Base-by-base conservation (phyloP, 2,113 vertebrate genomes). In the Neolamprologus sp. region DNA sequence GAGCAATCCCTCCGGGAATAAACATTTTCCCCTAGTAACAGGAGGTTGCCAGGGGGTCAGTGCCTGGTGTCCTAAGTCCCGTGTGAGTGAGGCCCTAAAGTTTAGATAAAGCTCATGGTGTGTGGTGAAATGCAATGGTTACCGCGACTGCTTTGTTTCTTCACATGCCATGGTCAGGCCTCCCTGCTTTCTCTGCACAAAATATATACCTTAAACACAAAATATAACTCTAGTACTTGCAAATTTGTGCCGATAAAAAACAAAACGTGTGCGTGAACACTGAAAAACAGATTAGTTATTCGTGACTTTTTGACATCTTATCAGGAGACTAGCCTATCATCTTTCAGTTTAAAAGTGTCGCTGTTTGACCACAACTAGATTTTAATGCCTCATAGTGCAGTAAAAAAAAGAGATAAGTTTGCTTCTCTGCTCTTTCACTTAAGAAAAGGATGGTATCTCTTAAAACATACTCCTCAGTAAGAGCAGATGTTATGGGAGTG, bases 111-210 rank as follows among this genome's bases (percentile, higher is more conserved):
- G 71, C 68, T 75, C 42, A 2, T 75, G 40, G 23, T 75, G 2
- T 49, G 42, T 45, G 71, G 40, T 75, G 42, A 28, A 28, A 12
- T 47, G 42, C 14, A 75, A 47, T 10, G 14, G 8, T 73, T 26
- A 73, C 40, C 2, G 2, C 0, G 0, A 47, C 68, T 2, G 13
- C 2, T 19, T 47, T 11, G 13, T 47, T 75, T 28, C 23, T 23
- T 75, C 14, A 17, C 8, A 47, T 75, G 23, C 21, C 40, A 45
- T 23, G 35, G 63, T 23, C 11, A 68, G 19, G 33, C 2, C 10
- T 68, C 7, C 12, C 63, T 23, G 35, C 1, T 71, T 71, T 71
- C 30, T 42, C n/a, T 71, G 65, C 0, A 47, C 21, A 11, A 3
- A 73, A 73, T 23, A 42, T 40, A 23, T 42, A 40, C 37, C 13